Conservation (phyloP, 2,113 vertebrate genomes). For the Numenius arquata region DNA sequence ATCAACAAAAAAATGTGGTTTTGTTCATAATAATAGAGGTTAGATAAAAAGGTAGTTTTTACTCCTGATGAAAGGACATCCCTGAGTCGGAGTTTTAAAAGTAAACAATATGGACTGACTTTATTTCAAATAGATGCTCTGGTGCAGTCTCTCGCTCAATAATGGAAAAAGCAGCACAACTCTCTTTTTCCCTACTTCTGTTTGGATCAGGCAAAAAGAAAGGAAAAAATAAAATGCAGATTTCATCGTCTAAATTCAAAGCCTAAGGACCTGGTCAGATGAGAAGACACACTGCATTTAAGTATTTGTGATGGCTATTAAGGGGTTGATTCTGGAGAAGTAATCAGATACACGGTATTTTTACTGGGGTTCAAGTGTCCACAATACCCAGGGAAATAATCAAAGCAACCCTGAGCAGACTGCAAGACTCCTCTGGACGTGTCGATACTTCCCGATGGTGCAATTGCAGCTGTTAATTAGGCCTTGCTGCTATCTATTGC, state of each 20-base stretch:
- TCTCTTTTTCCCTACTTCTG: not conserved
- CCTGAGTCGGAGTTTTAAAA: not conserved
- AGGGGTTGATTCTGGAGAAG: slow-evolving; percentile 14
- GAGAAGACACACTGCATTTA: not conserved
- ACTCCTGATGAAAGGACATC: not conserved
- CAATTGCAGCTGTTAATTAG: not conserved
- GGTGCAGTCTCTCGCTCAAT: not conserved
- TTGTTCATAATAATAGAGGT: not conserved
- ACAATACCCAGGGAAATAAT: not conserved
- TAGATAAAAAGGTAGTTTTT: not conserved
- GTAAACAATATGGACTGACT: not conserved
- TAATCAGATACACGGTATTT: slow-evolving; percentile 6
- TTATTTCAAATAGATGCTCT: not conserved
- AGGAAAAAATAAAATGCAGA: not conserved
- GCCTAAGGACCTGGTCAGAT: not conserved
- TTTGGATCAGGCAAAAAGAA: not conserved
- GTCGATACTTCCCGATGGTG: not conserved
- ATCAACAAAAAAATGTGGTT: not conserved
- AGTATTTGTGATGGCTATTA: not conserved
- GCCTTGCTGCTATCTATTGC: not conserved
- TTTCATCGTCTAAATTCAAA: not conserved
- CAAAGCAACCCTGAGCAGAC: slow-evolving; percentile 13
- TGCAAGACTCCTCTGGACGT: not conserved
- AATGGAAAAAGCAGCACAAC: not conserved
- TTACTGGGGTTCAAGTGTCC: not conserved